Evolutionary conservation across 2,888 invertebrate genomes (phyloP).

Genomic region (Lydus trimaculatus): DNA sequence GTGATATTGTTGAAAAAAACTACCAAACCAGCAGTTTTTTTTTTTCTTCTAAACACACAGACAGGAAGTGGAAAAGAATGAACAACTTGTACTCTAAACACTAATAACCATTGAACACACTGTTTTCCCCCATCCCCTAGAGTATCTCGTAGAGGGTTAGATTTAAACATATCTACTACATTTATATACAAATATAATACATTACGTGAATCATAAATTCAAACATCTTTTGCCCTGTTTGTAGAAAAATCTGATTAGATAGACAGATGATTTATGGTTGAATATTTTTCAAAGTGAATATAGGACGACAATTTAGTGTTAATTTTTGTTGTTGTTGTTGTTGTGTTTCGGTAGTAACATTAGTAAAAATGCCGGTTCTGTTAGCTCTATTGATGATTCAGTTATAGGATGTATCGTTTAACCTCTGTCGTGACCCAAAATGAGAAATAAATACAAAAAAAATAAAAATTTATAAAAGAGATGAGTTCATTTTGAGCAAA

Average conservation of each 20-base stretch:
- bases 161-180: neutral
- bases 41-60: neutral
- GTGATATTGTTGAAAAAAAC: neutral
- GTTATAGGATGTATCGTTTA: conserved; percentile 32
- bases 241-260: neutral
- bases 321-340: neutral
- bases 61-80: neutral
- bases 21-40: neutral
- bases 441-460: conserved; percentile 8
- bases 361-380: neutral
- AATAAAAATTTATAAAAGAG: too few species aligned
- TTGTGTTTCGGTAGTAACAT: neutral
- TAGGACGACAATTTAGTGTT: neutral
- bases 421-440: conserved; percentile 29
- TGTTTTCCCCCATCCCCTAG: neutral
- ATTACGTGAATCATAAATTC: neutral
- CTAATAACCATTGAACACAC: neutral
- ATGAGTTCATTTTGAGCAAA: neutral
- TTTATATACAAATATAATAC: neutral
- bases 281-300: neutral
- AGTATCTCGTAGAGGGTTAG: neutral
- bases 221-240: neutral
- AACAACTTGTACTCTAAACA: neutral
- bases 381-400: conserved; percentile 26
- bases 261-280: neutral